Conservation (phyloP, 2,888 invertebrate genomes). For the Dolichomitus sp. region DNA sequence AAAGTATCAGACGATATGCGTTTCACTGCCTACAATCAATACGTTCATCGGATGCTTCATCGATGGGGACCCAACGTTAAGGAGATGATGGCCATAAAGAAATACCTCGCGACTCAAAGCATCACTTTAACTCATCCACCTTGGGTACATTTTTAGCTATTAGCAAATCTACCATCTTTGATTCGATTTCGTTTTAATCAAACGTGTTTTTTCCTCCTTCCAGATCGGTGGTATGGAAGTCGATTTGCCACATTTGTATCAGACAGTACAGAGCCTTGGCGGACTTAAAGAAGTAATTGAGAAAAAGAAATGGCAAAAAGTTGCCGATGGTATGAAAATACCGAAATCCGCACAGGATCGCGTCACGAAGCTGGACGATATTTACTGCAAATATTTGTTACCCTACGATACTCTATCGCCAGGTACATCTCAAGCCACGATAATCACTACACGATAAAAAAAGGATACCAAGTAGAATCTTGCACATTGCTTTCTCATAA, state of each 20-base stretch:
- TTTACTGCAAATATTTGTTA: constrained; percentile 96
- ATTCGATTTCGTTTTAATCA: constrained; percentile 30
- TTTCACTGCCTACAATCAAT: constrained; percentile 96
- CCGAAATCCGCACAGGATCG: constrained; percentile 93
- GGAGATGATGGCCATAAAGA: constrained; percentile 94
- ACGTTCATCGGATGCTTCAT: constrained; percentile 94
- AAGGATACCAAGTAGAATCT: background rate
- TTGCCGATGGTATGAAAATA: constrained; percentile 96
- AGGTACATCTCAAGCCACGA: constrained; percentile 86
- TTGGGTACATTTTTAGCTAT: constrained; percentile 87
- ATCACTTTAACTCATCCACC: constrained; percentile 92
- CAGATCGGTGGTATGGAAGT: constrained; percentile 97
- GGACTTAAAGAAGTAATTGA: constrained; percentile 95
- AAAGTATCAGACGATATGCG: constrained; percentile 94
- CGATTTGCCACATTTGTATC: constrained; percentile 94
- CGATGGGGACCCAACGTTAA: constrained; percentile 96
- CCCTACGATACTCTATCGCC: constrained; percentile 95
- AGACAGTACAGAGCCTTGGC: constrained; percentile 94
- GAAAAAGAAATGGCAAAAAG: constrained; percentile 95
- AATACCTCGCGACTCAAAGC: constrained; percentile 92
- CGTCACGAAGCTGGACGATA: constrained; percentile 94
- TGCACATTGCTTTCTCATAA: too few relatives aligned
- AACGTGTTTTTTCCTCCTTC: constrained; percentile 70
- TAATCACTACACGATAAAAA: background rate
- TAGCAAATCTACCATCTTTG: background rate